These are phyloP conservation scores for Thelaira solivaga DNA, from an alignment of 2,888 invertebrate species.

Conservation along the genomic window DNA sequence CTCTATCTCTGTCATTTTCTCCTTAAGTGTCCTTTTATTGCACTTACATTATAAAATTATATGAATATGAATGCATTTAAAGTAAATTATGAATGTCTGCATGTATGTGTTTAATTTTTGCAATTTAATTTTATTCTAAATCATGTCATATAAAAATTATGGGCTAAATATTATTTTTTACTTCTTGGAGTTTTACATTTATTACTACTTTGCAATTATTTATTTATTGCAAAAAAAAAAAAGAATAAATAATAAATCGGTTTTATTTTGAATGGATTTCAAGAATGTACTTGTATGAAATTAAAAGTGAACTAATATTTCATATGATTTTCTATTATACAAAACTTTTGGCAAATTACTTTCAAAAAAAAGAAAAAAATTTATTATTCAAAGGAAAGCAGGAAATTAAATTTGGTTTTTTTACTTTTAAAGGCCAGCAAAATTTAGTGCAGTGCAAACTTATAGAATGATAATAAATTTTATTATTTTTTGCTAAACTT, in stretches of 20 bases:
- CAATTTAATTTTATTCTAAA: slow-evolving; percentile 25
- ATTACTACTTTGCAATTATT: neutral
- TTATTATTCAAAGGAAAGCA: no score
- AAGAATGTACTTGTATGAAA: neutral
- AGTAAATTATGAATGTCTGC: neutral
- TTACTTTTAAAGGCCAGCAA: no score
- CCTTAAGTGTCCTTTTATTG: slow-evolving; percentile 36
- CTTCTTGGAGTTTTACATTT: neutral
- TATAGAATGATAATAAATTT: no score
- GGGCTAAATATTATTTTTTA: slow-evolving; percentile 19
- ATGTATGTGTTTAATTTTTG: neutral
- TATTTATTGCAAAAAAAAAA: no score
- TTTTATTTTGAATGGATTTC: neutral
- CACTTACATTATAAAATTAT: neutral
- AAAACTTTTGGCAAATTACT: slow-evolving; percentile 20
- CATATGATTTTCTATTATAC: neutral
- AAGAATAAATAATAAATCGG: neutral
- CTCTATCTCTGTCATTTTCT: neutral
- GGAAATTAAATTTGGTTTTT: no score
- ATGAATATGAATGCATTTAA: neutral
- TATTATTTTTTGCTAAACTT: no score
- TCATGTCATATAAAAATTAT: slow-evolving; percentile 40
- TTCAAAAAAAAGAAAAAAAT: neutral
- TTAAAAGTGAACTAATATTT: neutral
- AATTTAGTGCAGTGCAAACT: no score